A percentile compares a stretch with the other conserved stretches of the same genome.
Evolutionary conservation across 2,113 vertebrate genomes (phyloP).

Genomic region (Callaeas wilsoni): DNA sequence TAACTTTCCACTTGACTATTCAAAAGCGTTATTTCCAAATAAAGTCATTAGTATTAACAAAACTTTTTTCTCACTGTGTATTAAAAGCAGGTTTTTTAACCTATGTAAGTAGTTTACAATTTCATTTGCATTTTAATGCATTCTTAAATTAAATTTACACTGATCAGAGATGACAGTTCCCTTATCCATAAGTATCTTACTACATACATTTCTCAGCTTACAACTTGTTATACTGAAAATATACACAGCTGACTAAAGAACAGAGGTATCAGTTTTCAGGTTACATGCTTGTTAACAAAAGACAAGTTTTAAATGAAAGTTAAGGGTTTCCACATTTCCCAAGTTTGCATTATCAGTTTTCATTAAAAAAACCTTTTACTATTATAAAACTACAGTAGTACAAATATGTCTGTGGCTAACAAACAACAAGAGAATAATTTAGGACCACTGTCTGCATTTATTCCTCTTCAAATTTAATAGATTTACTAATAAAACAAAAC

Average conservation of each 20-base stretch:
- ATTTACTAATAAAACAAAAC: not conserved
- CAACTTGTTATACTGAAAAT: not conserved
- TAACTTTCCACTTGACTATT: not conserved
- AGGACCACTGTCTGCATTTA: not conserved
- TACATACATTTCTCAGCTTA: not conserved
- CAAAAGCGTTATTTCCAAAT: not conserved
- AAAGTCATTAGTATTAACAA: not conserved
- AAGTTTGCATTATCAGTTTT: not conserved
- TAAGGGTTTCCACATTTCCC: not conserved
- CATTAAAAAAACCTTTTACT: not conserved
- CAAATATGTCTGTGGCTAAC: not conserved
- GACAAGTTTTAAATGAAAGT: not conserved
- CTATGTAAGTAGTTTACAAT: not conserved
- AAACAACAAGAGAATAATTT: not conserved
- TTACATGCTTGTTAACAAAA: not conserved
- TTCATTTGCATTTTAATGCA: not conserved
- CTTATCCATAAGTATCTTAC: not conserved
- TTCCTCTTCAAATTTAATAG: not conserved
- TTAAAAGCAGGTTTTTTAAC: not conserved
- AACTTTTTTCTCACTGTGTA: not conserved
- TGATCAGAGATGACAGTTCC: not conserved
- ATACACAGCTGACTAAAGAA: not conserved
- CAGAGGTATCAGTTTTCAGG: not conserved
- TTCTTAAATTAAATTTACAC: not conserved
- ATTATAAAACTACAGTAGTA: not conserved